Evolutionary conservation across 2,797 vertebrate species (phyloP).

Genomic region (Crossoptilon crossoptilon): DNA sequence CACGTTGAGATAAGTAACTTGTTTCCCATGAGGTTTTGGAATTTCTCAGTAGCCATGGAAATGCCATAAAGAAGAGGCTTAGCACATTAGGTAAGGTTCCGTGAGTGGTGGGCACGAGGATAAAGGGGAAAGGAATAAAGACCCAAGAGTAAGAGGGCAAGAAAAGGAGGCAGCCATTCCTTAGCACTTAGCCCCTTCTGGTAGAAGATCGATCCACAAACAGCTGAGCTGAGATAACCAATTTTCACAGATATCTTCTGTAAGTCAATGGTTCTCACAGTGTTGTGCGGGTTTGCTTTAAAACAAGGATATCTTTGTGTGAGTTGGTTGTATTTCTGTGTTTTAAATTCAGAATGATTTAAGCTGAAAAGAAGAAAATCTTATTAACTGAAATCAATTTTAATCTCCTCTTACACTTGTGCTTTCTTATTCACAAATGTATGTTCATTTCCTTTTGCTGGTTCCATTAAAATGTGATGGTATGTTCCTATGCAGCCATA

Average conservation of each 20-base stretch:
- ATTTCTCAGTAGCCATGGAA: background rate
- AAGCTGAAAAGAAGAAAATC: constrained; percentile 46
- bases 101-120: background rate
- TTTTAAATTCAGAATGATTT: constrained; percentile 15
- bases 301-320: background rate
- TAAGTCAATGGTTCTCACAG: background rate
- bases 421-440: constrained; percentile 10
- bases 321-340: background rate
- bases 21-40: background rate
- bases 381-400: constrained; percentile 30
- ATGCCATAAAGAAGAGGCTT: background rate
- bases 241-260: background rate
- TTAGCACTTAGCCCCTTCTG: background rate
- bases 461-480: background rate
- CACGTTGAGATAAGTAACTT: background rate
- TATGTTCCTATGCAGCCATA: background rate
- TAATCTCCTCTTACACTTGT: background rate
- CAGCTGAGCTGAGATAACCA: background rate
- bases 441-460: constrained; percentile 18
- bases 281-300: background rate
- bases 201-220: background rate
- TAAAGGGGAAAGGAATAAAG: background rate
- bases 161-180: background rate
- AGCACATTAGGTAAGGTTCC: background rate
- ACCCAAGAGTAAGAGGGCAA: background rate